Conservation (phyloP, 1,140 invertebrate species). For the Zophobas atratus region DNA sequence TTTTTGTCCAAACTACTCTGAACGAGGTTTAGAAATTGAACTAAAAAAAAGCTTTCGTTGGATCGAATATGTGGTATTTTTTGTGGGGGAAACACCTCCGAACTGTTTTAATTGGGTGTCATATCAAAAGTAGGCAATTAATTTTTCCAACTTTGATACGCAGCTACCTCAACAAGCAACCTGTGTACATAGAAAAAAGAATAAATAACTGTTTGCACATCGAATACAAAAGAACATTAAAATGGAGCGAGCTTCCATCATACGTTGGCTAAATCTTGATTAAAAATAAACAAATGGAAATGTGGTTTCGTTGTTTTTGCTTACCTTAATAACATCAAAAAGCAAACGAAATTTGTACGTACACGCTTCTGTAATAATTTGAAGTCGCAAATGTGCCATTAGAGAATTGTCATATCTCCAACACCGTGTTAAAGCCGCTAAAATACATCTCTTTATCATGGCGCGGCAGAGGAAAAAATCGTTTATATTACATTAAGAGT, state of each 20-base stretch:
- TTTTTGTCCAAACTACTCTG: background rate
- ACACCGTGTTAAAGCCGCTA: constrained; percentile 8
- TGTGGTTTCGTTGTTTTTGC: constrained; percentile 17
- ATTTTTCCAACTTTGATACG: too few species aligned
- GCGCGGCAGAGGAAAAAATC: background rate
- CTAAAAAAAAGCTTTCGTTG: too few species aligned
- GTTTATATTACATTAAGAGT: constrained; percentile 8
- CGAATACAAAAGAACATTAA: too few species aligned
- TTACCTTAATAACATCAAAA: constrained; percentile 1
- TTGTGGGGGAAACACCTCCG: too few species aligned
- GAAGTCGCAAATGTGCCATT: constrained; percentile 24
- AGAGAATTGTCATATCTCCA: constrained; percentile 3
- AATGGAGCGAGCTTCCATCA: too few species aligned
- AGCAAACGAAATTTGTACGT: constrained; percentile 6
- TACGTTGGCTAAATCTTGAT: constrained; percentile 14
- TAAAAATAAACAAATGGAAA: constrained; percentile 20
- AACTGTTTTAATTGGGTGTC: too few species aligned
- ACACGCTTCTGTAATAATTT: constrained; percentile 8
- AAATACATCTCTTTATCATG: constrained; percentile 17
- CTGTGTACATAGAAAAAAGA: too few species aligned
- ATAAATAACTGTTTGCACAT: too few species aligned
- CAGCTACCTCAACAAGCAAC: too few species aligned
- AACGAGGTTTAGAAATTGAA: background rate
- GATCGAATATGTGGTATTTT: too few species aligned
- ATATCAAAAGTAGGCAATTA: too few species aligned